These are phyloP conservation scores for Morone saxatilis DNA, from an alignment of 2,113 vertebrate species.

Conservation along the genomic window DNA sequence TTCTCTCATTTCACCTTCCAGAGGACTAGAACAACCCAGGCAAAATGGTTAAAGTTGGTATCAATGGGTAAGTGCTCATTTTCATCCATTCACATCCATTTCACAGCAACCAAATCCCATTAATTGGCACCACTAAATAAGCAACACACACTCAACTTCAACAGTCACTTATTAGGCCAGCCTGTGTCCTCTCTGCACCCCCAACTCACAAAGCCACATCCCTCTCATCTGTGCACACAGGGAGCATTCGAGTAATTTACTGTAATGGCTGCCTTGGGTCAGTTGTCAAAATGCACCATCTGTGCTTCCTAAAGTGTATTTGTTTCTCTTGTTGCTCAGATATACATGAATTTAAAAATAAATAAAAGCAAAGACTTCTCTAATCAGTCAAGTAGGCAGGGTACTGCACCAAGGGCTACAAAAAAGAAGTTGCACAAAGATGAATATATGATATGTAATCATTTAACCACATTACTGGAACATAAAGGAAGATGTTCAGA, in stretches of 20 bases:
- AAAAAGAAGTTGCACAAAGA: neutral
- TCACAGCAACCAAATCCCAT: neutral
- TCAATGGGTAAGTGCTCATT: constrained; percentile 84
- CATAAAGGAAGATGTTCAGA: neutral
- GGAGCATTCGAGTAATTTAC: too few species aligned
- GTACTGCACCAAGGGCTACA: too few species aligned
- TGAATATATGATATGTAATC: neutral
- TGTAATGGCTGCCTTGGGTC: neutral
- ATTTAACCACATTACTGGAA: neutral
- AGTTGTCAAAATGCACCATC: neutral
- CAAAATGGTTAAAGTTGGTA: constrained; percentile 88
- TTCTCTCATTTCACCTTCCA: constrained; percentile 42
- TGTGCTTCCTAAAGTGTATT: neutral
- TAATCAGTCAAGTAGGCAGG: too few species aligned
- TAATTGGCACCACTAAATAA: neutral
- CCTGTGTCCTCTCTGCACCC: neutral
- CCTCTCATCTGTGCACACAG: neutral
- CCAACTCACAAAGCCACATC: constrained; percentile 9
- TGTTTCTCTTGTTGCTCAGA: neutral
- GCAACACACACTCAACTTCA: neutral
- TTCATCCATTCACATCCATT: neutral
- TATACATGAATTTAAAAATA: neutral
- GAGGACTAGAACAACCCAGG: constrained; percentile 81
- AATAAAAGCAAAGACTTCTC: neutral
- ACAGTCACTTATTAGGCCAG: neutral